phyloP scores from a whole-genome alignment of 2,888 invertebrate genomes.

The Lypha dubia region DNA sequence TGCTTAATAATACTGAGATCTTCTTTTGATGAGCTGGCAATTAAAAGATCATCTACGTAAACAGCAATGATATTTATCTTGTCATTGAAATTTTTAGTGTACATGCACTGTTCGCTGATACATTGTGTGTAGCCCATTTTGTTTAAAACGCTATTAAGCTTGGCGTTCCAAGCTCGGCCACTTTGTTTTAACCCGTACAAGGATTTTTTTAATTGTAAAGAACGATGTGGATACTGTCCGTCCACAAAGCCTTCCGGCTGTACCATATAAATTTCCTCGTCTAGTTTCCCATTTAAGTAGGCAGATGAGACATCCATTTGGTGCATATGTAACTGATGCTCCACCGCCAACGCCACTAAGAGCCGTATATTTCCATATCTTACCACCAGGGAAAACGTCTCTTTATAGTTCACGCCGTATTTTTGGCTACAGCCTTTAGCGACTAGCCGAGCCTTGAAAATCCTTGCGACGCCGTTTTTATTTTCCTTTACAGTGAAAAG shows the following conservation, averaged over 20 bases:
- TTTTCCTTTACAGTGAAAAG: slow-evolving; percentile 40
- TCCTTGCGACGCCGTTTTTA: neutral
- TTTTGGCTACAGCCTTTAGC: neutral
- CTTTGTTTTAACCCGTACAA: slow-evolving; percentile 13
- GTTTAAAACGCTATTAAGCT: slow-evolving; percentile 57
- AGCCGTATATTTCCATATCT: slow-evolving; percentile 67
- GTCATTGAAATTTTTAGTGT: slow-evolving; percentile 30
- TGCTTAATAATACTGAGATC: slow-evolving; percentile 56
- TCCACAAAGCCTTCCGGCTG: slow-evolving; percentile 11
- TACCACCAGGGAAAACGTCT: neutral
- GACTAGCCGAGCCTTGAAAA: neutral
- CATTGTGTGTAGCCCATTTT: slow-evolving; percentile 58
- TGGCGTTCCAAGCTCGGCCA: too few relatives aligned
- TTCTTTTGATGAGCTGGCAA: slow-evolving; percentile 54
- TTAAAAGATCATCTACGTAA: slow-evolving; percentile 70
- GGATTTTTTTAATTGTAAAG: neutral
- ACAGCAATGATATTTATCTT: slow-evolving; percentile 61
- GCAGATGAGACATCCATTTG: slow-evolving; percentile 73
- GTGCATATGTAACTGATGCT: slow-evolving; percentile 66
- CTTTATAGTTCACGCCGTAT: neutral
- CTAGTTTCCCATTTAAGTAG: slow-evolving; percentile 63
- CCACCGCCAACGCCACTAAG: slow-evolving; percentile 69
- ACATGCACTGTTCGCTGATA: slow-evolving; percentile 66
- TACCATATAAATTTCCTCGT: neutral
- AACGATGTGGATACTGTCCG: neutral